Percentiles rank a stretch among this genome's conserved stretches.
These are phyloP conservation scores for Halictus quadricinctus DNA, from an alignment of 2,888 invertebrate genomes.

Conservation along the genomic window DNA sequence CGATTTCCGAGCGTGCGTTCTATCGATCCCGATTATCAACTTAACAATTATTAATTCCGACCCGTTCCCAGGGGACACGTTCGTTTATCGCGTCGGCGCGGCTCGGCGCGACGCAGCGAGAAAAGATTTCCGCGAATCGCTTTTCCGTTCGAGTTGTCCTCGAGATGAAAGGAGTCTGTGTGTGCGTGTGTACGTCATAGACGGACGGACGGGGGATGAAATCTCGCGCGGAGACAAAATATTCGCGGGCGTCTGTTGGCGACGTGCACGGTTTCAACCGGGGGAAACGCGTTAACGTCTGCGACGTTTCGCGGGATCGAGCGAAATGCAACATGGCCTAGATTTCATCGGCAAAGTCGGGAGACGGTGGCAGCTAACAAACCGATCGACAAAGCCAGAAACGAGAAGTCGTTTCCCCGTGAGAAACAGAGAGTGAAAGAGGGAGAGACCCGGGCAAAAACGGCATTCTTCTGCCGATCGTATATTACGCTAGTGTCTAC, in stretches of 20 bases:
- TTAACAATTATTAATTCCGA: not conserved
- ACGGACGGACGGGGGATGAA: not conserved
- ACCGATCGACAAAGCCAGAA: not conserved
- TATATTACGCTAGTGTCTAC: slow-evolving; percentile 69
- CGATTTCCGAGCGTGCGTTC: slow-evolving; percentile 11
- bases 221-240: slow-evolving; percentile 3
- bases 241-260: not conserved
- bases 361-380: not conserved
- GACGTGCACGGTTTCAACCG: not conserved
- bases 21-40: slow-evolving; percentile 1
- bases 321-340: slow-evolving; percentile 1
- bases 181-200: not conserved
- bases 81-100: not conserved
- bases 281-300: not conserved
- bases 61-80: not conserved
- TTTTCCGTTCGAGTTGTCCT: too few relatives aligned
- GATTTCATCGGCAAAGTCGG: not conserved
- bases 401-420: slow-evolving; percentile 1
- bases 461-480: slow-evolving; percentile 43
- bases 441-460: slow-evolving; percentile 12
- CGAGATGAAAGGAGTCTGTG: not conserved
- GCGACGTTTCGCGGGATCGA: not conserved
- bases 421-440: not conserved
- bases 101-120: too few relatives aligned
- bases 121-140: not conserved